Conservation (phyloP, 2,888 invertebrate genomes). For the Dryobotodes eremita region DNA sequence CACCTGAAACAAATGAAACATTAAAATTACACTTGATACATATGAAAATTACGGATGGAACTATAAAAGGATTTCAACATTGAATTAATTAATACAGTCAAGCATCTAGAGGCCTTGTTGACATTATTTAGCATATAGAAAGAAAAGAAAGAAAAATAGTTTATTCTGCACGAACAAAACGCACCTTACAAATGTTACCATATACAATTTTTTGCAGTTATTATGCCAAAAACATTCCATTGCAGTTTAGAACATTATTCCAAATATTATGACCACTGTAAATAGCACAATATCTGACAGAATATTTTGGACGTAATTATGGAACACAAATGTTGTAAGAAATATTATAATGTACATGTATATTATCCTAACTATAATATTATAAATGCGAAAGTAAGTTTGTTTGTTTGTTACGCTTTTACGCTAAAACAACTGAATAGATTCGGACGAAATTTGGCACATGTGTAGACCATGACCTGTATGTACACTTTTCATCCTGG, state of each 20-base stretch:
- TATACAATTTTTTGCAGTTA: neutral
- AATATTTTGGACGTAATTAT: neutral
- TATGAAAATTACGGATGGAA: neutral
- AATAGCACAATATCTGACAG: neutral
- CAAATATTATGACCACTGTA: neutral
- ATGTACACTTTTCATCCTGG: no score
- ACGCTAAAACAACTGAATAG: no score
- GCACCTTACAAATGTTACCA: no score
- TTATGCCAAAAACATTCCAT: neutral
- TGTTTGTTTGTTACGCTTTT: no score
- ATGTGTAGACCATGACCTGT: no score
- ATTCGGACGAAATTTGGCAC: no score
- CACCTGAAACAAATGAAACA: slow-evolving; percentile 83
- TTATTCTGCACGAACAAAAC: no score
- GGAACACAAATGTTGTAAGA: neutral
- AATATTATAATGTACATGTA: neutral
- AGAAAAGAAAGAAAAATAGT: no score
- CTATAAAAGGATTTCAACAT: no score
- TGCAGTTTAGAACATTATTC: neutral
- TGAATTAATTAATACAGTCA: neutral
- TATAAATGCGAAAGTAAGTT: no score
- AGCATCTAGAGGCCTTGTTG: neutral
- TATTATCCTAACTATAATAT: no score
- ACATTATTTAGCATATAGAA: neutral
- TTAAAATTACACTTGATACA: slow-evolving; percentile 3